Base-by-base conservation (phyloP, 2,113 vertebrate species). In the Scalopus aquaticus region DNA sequence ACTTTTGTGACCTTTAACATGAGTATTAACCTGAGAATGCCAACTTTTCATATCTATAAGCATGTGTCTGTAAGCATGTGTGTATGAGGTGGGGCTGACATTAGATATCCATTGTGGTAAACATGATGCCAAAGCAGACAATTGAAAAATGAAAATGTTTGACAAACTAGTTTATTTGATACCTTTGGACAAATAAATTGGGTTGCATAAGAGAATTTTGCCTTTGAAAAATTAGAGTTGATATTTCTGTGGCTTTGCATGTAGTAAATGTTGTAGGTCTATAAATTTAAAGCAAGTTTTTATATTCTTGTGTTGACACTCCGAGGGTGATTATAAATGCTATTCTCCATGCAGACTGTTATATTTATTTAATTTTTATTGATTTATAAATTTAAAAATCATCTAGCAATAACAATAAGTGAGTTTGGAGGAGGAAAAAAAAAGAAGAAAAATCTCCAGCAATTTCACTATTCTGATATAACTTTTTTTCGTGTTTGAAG, bases 1-100 rank as follows among this genome's bases (percentile, higher is more conserved):
- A 88, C 74, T 95, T 93, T 67, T 76, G 62, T 74, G 93, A 96
- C 91, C 94, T 96, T 93, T 95, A 95, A 26, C 65, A 15, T 80
- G 93, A 88, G 60, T 79, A 83, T 90, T 84, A 89, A 89, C 84
- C 60, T 1, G 39, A 88, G 65, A 79, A 92, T 60, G 62, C 88
- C 72, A 88, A 35, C 79, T 93, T 44, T 62, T 88, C 80, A 79
- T 83, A 10, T 84, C 64, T 79, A 16, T 42, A 67, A 76, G 74
- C 58, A 30, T 44, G 37, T 73, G 46, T 84, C 64, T 79, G 13
- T 42, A 67, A 76, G 74, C 58, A 30, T 44, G 37, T 73, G 83
- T 80, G 76, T 26, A 0, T n/a, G 77, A 51, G 37, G 58, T 87
- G 32, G 22, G 62, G 85, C 54, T 67, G 77, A 88, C 44, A 30